Percentiles rank a stretch among this genome's conserved stretches.
These are phyloP conservation scores for Lycodopsis pacificus DNA, from an alignment of 2,797 vertebrate species.

Conservation along the genomic window DNA sequence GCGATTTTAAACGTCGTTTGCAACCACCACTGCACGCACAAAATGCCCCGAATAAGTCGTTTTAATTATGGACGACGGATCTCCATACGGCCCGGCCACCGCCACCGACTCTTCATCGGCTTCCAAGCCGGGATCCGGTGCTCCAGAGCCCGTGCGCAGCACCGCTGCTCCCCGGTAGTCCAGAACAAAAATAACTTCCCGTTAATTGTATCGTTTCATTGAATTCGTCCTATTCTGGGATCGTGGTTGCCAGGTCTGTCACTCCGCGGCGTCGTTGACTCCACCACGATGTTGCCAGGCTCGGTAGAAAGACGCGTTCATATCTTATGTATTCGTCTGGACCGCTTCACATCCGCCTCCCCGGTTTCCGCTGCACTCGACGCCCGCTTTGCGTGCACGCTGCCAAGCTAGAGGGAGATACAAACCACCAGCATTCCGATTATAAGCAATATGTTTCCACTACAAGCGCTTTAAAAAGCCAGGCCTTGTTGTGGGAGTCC, in stretches of 20 bases:
- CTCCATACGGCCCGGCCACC: slow-evolving; percentile 43
- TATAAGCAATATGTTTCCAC: not conserved
- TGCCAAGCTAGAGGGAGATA: accelerated
- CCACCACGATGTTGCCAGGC: slow-evolving; percentile 19
- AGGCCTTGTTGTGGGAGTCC: slow-evolving; percentile 15
- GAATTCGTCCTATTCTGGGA: not conserved
- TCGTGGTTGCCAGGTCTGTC: not conserved
- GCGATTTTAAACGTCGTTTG: not conserved
- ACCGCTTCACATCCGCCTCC: slow-evolving; percentile 55
- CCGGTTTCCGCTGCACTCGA: slow-evolving; percentile 50
- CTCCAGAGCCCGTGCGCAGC: slow-evolving; percentile 32
- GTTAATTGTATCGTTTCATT: not conserved
- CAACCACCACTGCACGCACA: not conserved
- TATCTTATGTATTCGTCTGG: slow-evolving; percentile 66
- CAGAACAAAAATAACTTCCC: not conserved
- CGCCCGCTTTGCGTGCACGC: not conserved
- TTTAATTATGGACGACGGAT: slow-evolving; percentile 46
- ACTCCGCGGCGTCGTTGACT: not conserved
- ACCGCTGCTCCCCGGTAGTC: slow-evolving; percentile 17
- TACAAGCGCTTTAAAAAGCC: not conserved
- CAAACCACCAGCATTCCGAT: too few species aligned
- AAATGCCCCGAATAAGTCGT: not conserved
- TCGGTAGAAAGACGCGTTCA: slow-evolving; percentile 39
- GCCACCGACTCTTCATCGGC: slow-evolving; percentile 46
- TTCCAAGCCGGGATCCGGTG: slow-evolving; percentile 33